Conservation (phyloP, 2,888 invertebrate species). For the Silvanus unidentatus region DNA sequence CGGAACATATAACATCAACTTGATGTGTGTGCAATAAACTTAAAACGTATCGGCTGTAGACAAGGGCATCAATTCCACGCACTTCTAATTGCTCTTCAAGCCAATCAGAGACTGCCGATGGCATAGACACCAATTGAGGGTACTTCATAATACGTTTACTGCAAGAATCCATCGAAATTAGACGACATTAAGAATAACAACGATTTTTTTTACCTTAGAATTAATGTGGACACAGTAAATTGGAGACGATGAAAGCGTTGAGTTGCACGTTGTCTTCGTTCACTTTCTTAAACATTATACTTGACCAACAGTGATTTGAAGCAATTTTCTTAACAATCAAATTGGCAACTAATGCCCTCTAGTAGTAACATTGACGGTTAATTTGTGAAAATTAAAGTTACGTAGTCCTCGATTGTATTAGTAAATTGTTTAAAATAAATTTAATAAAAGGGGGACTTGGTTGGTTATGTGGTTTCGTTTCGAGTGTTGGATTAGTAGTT, state of each 20-base stretch:
- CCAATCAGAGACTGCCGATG: slow-evolving; percentile 67
- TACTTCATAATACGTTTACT: slow-evolving; percentile 51
- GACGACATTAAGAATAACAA: not conserved
- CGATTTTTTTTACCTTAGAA: slow-evolving; percentile 2
- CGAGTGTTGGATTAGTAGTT: slow-evolving; percentile 6
- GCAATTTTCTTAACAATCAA: too few species aligned
- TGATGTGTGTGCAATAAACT: slow-evolving; percentile 58
- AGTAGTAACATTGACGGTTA: too few species aligned
- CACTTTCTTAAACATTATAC: not conserved
- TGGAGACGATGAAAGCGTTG: not conserved
- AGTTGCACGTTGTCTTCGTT: not conserved
- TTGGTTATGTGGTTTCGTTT: not conserved
- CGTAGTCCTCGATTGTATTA: too few species aligned
- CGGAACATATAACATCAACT: slow-evolving; percentile 48
- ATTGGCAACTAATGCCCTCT: too few species aligned
- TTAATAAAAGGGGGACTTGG: too few species aligned
- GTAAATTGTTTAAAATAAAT: too few species aligned
- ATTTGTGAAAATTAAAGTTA: slow-evolving; percentile 8
- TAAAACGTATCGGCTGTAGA: slow-evolving; percentile 62
- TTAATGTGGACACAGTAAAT: not conserved
- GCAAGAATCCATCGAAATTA: not conserved
- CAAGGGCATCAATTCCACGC: slow-evolving; percentile 66
- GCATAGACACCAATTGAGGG: slow-evolving; percentile 56
- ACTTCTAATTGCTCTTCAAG: slow-evolving; percentile 69
- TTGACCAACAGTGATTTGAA: slow-evolving; percentile 6